A percentile compares a stretch with the other conserved stretches of the same genome.
phyloP scores from a whole-genome alignment of 2,797 vertebrate species.

The Furcifer pardalis region DNA sequence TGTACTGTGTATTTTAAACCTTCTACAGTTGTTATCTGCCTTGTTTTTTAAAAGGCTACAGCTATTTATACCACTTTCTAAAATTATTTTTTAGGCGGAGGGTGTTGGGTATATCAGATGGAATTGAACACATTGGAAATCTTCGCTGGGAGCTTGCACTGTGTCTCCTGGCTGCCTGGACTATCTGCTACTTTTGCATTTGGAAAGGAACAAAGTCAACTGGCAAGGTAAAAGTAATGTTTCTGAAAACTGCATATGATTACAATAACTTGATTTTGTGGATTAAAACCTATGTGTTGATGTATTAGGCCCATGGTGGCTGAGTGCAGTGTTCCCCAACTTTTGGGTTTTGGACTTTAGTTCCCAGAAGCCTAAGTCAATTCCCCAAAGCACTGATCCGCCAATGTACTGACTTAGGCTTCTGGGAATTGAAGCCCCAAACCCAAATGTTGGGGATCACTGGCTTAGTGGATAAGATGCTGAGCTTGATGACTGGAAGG shows the following conservation, averaged over 20 bases:
- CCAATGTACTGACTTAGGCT: too few species aligned
- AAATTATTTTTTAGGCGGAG: constrained; percentile 79
- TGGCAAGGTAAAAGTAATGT: constrained; percentile 88
- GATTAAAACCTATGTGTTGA: not conserved
- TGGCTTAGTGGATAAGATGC: too few species aligned
- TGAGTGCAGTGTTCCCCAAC: too few species aligned
- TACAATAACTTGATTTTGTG: not conserved
- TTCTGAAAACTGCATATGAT: not conserved
- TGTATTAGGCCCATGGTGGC: too few species aligned
- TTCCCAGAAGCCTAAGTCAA: too few species aligned
- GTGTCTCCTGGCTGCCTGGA: constrained; percentile 95
- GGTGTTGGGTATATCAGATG: constrained; percentile 93
- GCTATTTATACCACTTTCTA: not conserved
- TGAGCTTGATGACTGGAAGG: too few species aligned
- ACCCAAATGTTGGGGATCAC: too few species aligned
- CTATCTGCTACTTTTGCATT: constrained; percentile 99
- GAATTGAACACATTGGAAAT: constrained; percentile 93
- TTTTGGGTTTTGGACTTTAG: too few species aligned
- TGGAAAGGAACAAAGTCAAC: constrained; percentile 99
- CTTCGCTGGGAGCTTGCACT: constrained; percentile 96
- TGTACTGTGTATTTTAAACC: rapidly evolving
- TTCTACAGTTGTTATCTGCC: not conserved
- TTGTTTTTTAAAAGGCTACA: not conserved
- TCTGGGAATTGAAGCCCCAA: too few species aligned
- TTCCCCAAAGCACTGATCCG: too few species aligned